Percentiles rank a stretch among this genome's conserved stretches.
Evolutionary conservation across 2,888 invertebrate genomes (phyloP).

Genomic region (Sisyra terminalis): DNA sequence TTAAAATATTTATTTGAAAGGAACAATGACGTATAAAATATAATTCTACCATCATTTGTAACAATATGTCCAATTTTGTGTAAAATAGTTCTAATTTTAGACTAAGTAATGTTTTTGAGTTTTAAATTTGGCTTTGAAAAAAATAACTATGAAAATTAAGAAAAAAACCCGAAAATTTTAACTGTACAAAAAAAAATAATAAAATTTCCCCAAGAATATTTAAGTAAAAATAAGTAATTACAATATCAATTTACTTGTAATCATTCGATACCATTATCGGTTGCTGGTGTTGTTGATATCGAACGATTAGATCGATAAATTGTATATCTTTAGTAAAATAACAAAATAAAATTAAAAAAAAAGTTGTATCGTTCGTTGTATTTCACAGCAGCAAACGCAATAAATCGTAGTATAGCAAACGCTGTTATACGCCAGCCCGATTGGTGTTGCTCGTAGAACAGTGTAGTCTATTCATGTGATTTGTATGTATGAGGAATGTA

Average conservation of each 20-base stretch:
- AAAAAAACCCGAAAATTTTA: constrained; percentile 11
- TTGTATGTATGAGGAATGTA: constrained; percentile 8
- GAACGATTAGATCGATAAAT: too few species aligned
- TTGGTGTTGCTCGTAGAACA: neutral
- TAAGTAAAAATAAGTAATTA: too few species aligned
- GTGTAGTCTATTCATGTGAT: constrained; percentile 3
- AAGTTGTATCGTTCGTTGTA: too few species aligned
- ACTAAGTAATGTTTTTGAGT: constrained; percentile 24
- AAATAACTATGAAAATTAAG: too few species aligned
- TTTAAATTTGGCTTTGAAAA: constrained; percentile 11
- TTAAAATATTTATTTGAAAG: constrained; percentile 12
- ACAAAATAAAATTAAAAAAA: too few species aligned
- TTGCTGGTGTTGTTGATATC: too few species aligned
- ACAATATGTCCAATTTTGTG: constrained; percentile 31
- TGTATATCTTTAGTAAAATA: too few species aligned
- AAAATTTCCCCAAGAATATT: neutral
- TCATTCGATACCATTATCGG: too few species aligned
- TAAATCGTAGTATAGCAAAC: constrained; percentile 2
- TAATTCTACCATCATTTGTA: constrained; percentile 25
- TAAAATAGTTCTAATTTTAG: constrained; percentile 31
- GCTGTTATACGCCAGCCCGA: constrained; percentile 1
- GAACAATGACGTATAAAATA: constrained; percentile 25
- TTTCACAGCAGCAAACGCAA: constrained; percentile 1
- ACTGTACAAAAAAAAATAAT: constrained; percentile 16
- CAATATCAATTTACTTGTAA: too few species aligned